Conservation (phyloP, 1,140 invertebrate genomes). For the Heliconius himera region DNA sequence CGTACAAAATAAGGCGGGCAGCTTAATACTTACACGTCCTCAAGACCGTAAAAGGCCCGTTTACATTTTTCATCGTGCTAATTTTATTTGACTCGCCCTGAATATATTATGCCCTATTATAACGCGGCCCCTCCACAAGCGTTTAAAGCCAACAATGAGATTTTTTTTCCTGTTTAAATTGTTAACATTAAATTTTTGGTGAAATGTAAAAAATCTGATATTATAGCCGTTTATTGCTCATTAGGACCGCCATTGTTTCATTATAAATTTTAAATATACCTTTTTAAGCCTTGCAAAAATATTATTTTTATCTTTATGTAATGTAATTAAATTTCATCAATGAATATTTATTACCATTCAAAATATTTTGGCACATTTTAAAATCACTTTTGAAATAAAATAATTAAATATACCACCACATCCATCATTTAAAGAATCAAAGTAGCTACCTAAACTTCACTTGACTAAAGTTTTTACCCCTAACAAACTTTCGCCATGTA, state of each 20-base stretch:
- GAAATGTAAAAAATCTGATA: conserved; percentile 70
- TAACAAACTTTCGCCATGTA: neutral
- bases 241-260: conserved; percentile 45
- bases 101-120: conserved; percentile 80
- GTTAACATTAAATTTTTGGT: conserved; percentile 70
- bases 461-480: neutral
- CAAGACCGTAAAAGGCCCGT: conserved; percentile 71
- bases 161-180: conserved; percentile 72
- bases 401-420: conserved; percentile 12
- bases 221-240: conserved; percentile 62
- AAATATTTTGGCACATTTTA: neutral
- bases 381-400: neutral
- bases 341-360: neutral
- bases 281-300: neutral
- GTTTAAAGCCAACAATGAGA: conserved; percentile 76
- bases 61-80: conserved; percentile 81
- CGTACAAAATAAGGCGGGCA: conserved; percentile 45
- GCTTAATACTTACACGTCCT: conserved; percentile 76
- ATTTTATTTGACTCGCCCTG: conserved; percentile 80
- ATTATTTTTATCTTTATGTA: neutral
- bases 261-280: neutral
- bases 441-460: neutral
- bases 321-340: neutral
- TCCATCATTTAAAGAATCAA: neutral
- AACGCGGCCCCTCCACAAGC: conserved; percentile 65